phyloP scores from a whole-genome alignment of 2,113 vertebrate genomes.

The Theristicus caerulescens region DNA sequence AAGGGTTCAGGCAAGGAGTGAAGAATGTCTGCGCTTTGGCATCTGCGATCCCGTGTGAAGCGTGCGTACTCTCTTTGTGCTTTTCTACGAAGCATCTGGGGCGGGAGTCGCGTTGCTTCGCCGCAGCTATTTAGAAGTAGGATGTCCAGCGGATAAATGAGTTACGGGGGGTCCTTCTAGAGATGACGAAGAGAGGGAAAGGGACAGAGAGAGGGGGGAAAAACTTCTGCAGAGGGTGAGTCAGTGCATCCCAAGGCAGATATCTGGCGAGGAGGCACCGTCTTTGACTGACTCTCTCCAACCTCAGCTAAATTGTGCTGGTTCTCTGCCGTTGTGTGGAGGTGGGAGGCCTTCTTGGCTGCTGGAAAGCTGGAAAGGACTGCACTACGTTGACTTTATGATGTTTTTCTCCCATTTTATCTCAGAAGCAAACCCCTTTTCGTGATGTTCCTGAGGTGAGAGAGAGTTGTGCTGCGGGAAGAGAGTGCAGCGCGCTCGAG shows the following conservation, averaged over 20 bases:
- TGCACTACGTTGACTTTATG: background rate
- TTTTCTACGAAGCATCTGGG: background rate
- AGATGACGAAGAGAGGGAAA: background rate
- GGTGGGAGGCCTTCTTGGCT: background rate
- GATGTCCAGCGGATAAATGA: background rate
- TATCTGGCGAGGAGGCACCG: background rate
- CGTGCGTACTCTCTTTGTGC: background rate
- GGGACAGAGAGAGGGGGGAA: background rate
- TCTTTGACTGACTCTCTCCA: background rate
- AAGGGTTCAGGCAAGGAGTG: background rate
- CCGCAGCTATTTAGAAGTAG: background rate
- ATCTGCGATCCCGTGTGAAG: background rate
- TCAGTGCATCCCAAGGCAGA: background rate
- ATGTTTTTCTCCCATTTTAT: background rate
- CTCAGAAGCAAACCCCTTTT: background rate
- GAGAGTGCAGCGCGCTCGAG: accelerated
- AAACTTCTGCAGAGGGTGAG: background rate
- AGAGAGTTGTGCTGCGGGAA: background rate
- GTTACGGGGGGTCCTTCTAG: background rate
- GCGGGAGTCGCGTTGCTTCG: background rate
- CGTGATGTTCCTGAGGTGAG: background rate
- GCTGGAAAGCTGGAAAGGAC: background rate
- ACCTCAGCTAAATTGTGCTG: background rate
- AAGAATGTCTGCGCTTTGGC: background rate
- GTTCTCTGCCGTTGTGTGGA: background rate